Base-by-base conservation (phyloP, 2,797 vertebrate species). In the Mallotus villosus region DNA sequence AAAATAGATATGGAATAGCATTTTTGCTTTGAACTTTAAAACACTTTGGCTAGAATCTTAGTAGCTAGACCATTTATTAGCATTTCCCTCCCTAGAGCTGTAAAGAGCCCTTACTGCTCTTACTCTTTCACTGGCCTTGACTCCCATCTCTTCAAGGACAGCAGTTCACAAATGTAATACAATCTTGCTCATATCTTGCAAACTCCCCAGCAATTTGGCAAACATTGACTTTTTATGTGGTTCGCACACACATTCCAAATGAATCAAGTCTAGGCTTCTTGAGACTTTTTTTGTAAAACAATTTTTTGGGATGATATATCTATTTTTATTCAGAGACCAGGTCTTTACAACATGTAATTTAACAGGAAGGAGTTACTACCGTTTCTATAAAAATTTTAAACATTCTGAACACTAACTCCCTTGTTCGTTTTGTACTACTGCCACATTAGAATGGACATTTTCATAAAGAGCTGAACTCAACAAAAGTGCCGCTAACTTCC, bases 401-500 rank as follows among this genome's bases (percentile, higher is more conserved):
- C 0, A 14, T 46, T 46, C 12, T 46, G 9, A 46, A 46, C 41
- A 46, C 41, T 46, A 46, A 46, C 41, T 46, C 41, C 41, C 41
- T 46, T 46, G 41, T 46, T 46, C 41, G 2, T 46, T 12, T 14
- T 46, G 2, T 46, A 55, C 17, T 55, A 55, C 3, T 55, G 19
- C 19, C 51, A 55, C 51, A 51, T 51, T 51, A 51, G 14, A 16
- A 51, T 51, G 49, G 12, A 51, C 49, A 55, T 17, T 55, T 46
- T 46, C 41, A 46, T 73, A 72, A 63, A 72, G 72, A 14, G 55
- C 74, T 37, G 61, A 62, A 75, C 74, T 86, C 77, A 73, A 57
- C 74, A 73, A 27, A 63, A 64, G 73, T 63, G 58, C 73, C 68
- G 77, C 71, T 74, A 51, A 67, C 21, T 60, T 83, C 84, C 88